Conservation (phyloP, 2,888 invertebrate genomes). For the Idaea biselata region DNA sequence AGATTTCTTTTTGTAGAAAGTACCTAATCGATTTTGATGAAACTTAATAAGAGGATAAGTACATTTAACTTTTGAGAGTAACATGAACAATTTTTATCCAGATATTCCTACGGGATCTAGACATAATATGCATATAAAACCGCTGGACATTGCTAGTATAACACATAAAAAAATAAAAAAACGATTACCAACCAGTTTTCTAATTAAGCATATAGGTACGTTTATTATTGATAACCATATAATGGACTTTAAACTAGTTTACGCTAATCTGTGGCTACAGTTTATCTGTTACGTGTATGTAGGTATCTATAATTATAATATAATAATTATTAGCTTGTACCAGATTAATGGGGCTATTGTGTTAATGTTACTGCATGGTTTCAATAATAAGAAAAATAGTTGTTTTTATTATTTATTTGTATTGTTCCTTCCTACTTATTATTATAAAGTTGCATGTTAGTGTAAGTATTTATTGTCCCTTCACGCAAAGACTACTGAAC, state of each 20-base stretch:
- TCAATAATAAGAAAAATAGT: background rate
- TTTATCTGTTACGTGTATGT: background rate
- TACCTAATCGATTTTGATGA: too few species aligned
- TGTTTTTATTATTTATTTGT: background rate
- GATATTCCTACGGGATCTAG: background rate
- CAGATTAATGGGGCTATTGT: background rate
- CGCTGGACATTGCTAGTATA: background rate
- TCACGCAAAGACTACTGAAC: too few species aligned
- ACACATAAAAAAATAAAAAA: background rate
- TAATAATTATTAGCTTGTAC: background rate
- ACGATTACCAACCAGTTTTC: background rate
- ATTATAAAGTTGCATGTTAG: too few species aligned
- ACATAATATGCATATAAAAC: background rate
- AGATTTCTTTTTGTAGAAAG: too few species aligned
- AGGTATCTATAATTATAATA: background rate
- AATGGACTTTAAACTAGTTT: background rate
- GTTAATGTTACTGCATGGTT: background rate
- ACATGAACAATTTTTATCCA: too few species aligned
- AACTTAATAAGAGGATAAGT: too few species aligned
- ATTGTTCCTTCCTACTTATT: too few species aligned
- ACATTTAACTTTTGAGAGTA: too few species aligned
- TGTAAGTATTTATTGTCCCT: too few species aligned
- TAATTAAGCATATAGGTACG: background rate
- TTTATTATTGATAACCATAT: background rate
- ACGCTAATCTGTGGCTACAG: background rate